Base-by-base conservation (phyloP, 2,113 vertebrate genomes). In the Hyla sarda region DNA sequence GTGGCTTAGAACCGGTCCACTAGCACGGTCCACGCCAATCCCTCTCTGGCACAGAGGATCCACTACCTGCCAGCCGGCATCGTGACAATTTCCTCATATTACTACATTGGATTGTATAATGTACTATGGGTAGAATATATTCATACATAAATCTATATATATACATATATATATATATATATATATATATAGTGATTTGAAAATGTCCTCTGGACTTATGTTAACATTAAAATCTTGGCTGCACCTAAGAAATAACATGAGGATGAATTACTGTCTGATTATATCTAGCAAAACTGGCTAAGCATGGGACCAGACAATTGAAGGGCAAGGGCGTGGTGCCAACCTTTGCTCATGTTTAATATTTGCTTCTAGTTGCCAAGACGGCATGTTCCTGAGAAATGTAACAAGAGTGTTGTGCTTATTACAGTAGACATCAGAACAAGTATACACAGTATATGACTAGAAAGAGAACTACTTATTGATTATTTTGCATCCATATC, bases 311-410 rank as follows among this genome's bases (percentile, higher is more conserved):
- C 23, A 79, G 23, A 79, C 75, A 85, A 69, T 71, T 54, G 48
- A 77, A 85, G 60, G 75, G 84, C 62, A 79, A 54, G 75, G 84
- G 84, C 58, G 84, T 79, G 62, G 84, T 79, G 58, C 84, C 84
- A 85, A 85, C 74, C 83, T 85, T 79, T 85, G 75, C 84, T 62
- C 84, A 79, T 79, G 83, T 85, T 79, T 85, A 62, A 85, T 79
- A 85, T 79, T 79, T 76, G 72, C 82, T 65, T 77, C 21, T n/a
- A 71, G 83, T 85, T 85, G 62, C 74, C 84, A 85, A 79, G 48
- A 85, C 48, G 62, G 45, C 41, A 50, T 79, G 54, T 76, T 48
- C 30, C 62, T 71, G 45, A 85, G 62, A 14, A 78, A n/a, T 47
- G 67, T 78, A 78, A 77, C 83, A 78, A 84, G 71, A 84, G 58